Conservation (phyloP, 53 echinoderm and acorn worm species). For the Zoroaster sp. region DNA sequence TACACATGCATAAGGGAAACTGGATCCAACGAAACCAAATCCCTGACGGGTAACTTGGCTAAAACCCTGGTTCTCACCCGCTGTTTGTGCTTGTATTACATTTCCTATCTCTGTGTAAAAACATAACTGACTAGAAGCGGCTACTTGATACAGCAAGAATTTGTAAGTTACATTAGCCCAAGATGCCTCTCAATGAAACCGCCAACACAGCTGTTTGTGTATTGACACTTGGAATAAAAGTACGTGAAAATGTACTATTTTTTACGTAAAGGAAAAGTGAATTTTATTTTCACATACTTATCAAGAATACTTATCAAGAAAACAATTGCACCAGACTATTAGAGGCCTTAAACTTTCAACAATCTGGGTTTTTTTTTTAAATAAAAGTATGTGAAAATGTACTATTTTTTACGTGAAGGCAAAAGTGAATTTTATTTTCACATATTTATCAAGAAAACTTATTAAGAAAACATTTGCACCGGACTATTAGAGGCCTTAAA, state of each 20-base stretch:
- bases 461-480: too few relatives aligned
- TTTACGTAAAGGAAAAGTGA: too few relatives aligned
- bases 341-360: too few relatives aligned
- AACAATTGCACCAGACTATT: too few relatives aligned
- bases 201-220: not conserved
- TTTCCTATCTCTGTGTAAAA: not conserved
- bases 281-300: too few relatives aligned
- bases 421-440: too few relatives aligned
- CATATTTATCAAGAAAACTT: too few relatives aligned
- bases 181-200: not conserved
- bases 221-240: not conserved
- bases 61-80: not conserved
- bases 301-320: too few relatives aligned
- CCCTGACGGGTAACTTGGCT: not conserved
- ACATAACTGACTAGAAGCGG: not conserved
- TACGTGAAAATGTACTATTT: not conserved
- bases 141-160: conserved; percentile 13
- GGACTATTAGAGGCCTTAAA: too few relatives aligned
- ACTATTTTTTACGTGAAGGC: not conserved
- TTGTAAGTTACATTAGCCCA: not conserved
- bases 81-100: not conserved
- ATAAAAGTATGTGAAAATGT: not conserved
- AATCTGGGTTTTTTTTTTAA: too few relatives aligned
- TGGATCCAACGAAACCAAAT: not conserved
- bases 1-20: not conserved